A percentile compares a stretch with the other conserved stretches of the same genome.
Evolutionary conservation across 2,797 vertebrate species (phyloP).

Genomic region (Diceros bicornis): DNA sequence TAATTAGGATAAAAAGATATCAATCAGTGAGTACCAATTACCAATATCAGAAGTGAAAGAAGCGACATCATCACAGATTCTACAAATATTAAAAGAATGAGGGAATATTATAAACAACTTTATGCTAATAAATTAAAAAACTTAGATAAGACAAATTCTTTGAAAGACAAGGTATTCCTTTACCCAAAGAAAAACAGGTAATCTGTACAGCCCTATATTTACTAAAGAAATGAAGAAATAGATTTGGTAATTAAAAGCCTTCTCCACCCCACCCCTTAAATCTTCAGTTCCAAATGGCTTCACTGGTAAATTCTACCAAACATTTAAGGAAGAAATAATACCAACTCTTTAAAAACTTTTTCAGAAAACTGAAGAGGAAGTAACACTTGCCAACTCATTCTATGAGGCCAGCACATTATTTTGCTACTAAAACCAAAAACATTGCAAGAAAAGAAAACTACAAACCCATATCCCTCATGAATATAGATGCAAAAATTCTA

Average conservation of each 20-base stretch:
- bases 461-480: background rate
- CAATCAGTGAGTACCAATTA: background rate
- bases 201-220: background rate
- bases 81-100: constrained; percentile 45
- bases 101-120: constrained; percentile 3
- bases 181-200: background rate
- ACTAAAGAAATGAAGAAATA: constrained; percentile 21
- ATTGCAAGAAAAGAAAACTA: constrained; percentile 4
- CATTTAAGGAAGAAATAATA: background rate
- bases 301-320: background rate
- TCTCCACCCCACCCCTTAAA: background rate
- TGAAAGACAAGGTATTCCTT: background rate
- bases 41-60: constrained; percentile 15
- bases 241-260: background rate
- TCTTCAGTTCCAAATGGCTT: background rate
- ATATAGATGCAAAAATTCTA: constrained; percentile 54
- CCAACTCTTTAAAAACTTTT: constrained; percentile 14
- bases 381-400: background rate
- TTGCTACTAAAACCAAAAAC: constrained; percentile 7
- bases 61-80: background rate
- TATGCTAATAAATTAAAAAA: background rate
- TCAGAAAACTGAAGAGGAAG: background rate
- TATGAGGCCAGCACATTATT: background rate
- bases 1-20: constrained; percentile 29
- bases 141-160: constrained; percentile 19